Percentiles rank a stretch among this genome's conserved stretches.
phyloP scores from a whole-genome alignment of 2,113 vertebrate species.

The Puntigrus tetrazona region DNA sequence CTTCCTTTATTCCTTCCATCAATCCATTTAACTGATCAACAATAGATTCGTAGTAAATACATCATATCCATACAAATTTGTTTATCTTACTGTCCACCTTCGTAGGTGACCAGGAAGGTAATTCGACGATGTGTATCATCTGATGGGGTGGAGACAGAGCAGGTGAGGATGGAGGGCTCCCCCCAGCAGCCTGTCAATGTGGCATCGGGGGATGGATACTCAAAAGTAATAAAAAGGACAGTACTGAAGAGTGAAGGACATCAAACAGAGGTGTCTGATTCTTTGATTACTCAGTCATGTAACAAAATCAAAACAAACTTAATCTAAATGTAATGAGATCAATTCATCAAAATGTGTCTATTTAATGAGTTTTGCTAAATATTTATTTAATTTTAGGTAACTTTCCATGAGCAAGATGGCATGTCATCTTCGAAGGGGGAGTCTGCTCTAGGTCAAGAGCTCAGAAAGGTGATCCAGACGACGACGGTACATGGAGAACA shows the following conservation, averaged over 20 bases:
- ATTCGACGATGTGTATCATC: constrained; percentile 81
- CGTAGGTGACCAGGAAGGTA: constrained; percentile 87
- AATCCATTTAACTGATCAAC: not conserved
- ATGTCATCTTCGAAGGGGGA: constrained; percentile 77
- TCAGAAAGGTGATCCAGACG: constrained; percentile 82
- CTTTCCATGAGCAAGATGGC: constrained; percentile 77
- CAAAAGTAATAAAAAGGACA: constrained; percentile 85
- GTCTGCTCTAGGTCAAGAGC: constrained; percentile 75
- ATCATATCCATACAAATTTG: not conserved
- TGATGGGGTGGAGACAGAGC: constrained; percentile 82
- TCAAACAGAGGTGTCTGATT: constrained; percentile 81
- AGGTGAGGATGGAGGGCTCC: constrained; percentile 75
- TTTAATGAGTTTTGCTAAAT: not conserved
- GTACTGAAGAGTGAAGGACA: constrained; percentile 85
- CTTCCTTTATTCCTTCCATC: not conserved
- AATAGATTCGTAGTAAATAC: not conserved
- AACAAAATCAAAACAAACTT: not conserved
- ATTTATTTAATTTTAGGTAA: constrained; percentile 73
- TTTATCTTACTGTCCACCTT: not conserved
- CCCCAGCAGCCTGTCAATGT: constrained; percentile 70
- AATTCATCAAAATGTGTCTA: not conserved
- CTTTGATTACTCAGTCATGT: not conserved
- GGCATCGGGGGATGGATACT: constrained; percentile 78
- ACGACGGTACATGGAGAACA: constrained; percentile 81
- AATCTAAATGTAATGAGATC: not conserved